Evolutionary conservation across 2,888 invertebrate species (phyloP), one percentile per base, ranked within the genome.

Genomic region (Heliothis peltigera): DNA sequence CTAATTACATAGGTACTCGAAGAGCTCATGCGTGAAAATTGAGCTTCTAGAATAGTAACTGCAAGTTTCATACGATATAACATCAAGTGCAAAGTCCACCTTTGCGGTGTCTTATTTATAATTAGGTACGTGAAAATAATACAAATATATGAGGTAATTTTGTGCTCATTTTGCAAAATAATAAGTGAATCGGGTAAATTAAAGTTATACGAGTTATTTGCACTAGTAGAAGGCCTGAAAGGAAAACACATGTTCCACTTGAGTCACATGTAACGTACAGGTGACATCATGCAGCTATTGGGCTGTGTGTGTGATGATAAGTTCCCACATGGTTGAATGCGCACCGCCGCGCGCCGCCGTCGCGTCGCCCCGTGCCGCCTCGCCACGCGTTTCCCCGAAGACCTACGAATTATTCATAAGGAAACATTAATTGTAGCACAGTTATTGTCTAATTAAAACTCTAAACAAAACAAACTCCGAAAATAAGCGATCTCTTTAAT

Each of bases 271-370:
- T 56, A 65, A 74, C 63, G 61, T 53, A 70, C 74, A 78, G 81
- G 83, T 89, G 89, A 89, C 88, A 86, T 88, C 89, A 89, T 84
- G 74, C 77, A 75, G 62, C 76, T 79, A 75, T 79, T 82, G 64
- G 77, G 70, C 66, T 77, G 54, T 79, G 67, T 70, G 57, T 60
- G 77, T 79, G 70, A 78, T 82, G 82, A 84, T 83, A 72, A 84
- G 83, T 87, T 88, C 84, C 85, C 87, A 86, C 83, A 84, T 82
- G 73, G 81, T 61, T 84, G 83, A 64, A 19, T 64, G 65, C 68
- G 75, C 71, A 63, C 73, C 70, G 70, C 55, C 49, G 59, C 49
- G 52, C 53, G 64, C 47, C 47, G 55, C 57, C 56, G 21, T 10
- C 49, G 18, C 25, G 32, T 17, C 44, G 35, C 25, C n/a, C 44